Evolutionary conservation across 2,888 invertebrate genomes (phyloP), one percentile per base, ranked within the genome.

Genomic region (Orthosia gracilis): DNA sequence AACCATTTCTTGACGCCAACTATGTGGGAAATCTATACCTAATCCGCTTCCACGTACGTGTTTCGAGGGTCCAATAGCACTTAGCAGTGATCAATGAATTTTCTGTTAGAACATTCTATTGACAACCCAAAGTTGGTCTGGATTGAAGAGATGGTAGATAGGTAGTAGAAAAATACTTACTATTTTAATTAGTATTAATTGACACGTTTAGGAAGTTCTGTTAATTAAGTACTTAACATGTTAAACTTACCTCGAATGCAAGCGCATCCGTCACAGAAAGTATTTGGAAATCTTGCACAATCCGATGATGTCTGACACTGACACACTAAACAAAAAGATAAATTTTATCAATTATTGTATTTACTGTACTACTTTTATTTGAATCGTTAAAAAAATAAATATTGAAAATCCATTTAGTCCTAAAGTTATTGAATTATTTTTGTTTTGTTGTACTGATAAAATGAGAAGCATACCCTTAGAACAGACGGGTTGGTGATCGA

Each of bases 401-500:
- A 40, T 40, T 40, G 40, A 21, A n/a, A 50, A 50, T 21, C n/a
- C 7, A 3, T 63, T 26, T 64, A 13, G 13, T 18, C 17, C 31
- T 13, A 15, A 40, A 31, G 18, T 40, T 21, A 13, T 21, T 31
- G 26, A 15, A n/a, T 31, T 15, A 18, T 31, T 17, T 49, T 55
- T n/a, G 4, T 50, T 50, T 23, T 45, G 7, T 18, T 58, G n/a
- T 54, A 23, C 12, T 54, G n/a, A 57, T 15, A n/a, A 49, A 47
- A 26, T 63, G 7, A 55, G 78, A 62, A 15, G 17, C 84, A 67
- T 90, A 96, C 98, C 98, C 97, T 97, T 98, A 57, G 98, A 97
- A 92, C 99, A 99, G 77, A 98, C 98, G 13, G 98, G 98, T 91
- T 98, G 98, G 92, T 99, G 99, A 88, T 98, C 97, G 88, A 98